These are phyloP conservation scores for Oryzias celebensis DNA, from an alignment of 2,113 vertebrate genomes.

Conservation along the genomic window DNA sequence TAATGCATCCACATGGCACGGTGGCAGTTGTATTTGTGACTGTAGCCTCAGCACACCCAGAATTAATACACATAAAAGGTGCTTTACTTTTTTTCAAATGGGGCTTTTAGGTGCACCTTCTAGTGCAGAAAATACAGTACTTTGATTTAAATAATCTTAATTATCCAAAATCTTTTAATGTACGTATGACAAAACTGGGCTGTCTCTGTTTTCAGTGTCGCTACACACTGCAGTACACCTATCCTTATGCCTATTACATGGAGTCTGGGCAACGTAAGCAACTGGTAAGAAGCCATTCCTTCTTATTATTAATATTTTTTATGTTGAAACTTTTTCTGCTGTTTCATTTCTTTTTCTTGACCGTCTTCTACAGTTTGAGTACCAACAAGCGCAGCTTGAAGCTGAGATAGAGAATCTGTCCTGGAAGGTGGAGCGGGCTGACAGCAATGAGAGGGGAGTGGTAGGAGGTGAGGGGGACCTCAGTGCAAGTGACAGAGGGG, in stretches of 20 bases:
- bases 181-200: background rate
- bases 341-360: background rate
- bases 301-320: no score
- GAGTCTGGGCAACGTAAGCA: conserved; percentile 97
- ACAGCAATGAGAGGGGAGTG: conserved; percentile 96
- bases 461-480: conserved; percentile 79
- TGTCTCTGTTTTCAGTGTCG: conserved; percentile 83
- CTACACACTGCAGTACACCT: conserved; percentile 98
- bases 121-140: no score
- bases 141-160: no score
- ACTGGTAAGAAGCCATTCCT: conserved; percentile 81
- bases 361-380: conserved; percentile 86
- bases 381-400: conserved; percentile 98
- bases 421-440: conserved; percentile 97
- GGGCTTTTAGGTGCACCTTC: no score
- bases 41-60: no score
- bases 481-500: conserved; percentile 81
- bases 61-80: no score
- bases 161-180: no score
- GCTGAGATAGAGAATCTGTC: conserved; percentile 99
- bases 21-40: no score
- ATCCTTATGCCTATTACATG: conserved; percentile 99
- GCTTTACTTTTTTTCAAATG: no score
- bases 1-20: no score
- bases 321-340: background rate